Evolutionary conservation across 2,888 invertebrate species (phyloP).

Genomic region (Pyrgus malvae): DNA sequence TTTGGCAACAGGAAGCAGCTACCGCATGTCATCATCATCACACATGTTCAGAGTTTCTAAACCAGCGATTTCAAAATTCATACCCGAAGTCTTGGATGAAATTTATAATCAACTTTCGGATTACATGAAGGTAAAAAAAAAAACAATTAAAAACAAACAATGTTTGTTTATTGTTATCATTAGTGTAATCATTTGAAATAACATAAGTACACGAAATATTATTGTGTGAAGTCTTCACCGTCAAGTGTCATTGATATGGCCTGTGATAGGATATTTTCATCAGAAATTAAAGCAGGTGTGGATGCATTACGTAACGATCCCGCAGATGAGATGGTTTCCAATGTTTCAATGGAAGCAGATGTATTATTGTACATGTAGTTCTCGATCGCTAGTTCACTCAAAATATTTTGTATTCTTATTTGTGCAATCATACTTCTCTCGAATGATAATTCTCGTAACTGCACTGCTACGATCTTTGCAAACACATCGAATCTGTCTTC

Average conservation of each 20-base stretch:
- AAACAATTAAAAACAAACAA: too few relatives aligned
- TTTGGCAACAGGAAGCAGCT: too few relatives aligned
- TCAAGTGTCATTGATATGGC: conserved; percentile 24
- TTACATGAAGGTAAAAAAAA: conserved; percentile 28
- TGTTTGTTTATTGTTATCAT: conserved; percentile 27
- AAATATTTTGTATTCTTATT: conserved; percentile 18
- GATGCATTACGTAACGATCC: conserved; percentile 21
- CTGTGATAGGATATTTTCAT: conserved; percentile 26
- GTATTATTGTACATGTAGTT: conserved; percentile 26
- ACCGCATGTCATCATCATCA: too few relatives aligned
- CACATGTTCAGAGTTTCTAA: too few relatives aligned
- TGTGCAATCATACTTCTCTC: conserved; percentile 30
- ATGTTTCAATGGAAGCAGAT: conserved; percentile 29
- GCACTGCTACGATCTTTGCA: conserved; percentile 31
- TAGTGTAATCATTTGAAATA: conserved; percentile 27
- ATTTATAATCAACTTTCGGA: conserved; percentile 25
- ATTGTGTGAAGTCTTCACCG: conserved; percentile 27
- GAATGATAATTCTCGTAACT: conserved; percentile 31
- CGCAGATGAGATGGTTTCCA: conserved; percentile 28
- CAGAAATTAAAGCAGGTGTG: conserved; percentile 29
- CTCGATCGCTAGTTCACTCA: conserved; percentile 24
- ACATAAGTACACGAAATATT: conserved; percentile 27
- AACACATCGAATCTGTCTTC: conserved; percentile 33
- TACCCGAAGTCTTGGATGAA: conserved; percentile 19
- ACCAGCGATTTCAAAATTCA: conserved; percentile 18